Evolutionary conservation across 2,797 vertebrate species (phyloP), one percentile per base, ranked within the genome.

Genomic region (Falco novaeseelandiae): DNA sequence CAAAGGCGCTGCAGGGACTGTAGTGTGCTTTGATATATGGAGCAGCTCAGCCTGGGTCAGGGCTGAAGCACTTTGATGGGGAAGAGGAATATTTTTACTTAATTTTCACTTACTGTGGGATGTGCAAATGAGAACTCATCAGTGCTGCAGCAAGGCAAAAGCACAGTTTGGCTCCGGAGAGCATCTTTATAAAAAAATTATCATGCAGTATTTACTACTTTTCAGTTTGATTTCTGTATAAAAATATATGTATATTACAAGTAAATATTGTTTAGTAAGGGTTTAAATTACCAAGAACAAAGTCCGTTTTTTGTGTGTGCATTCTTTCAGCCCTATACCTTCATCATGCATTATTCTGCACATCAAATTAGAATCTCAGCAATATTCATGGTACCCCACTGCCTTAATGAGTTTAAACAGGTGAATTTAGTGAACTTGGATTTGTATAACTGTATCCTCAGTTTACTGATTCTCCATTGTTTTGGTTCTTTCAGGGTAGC

Each of bases 371-470:
- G 38, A 74, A 74, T 65, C 69, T 93, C 79, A 86, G 54, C 13
- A 67, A 67, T 34, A 67, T 61, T 80, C 52, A 71, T 38, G 34
- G 49, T 59, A 82, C 8, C 10, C 26, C 52, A 40, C 29, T 55
- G 83, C 62, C 57, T 88, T 81, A 40, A 78, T 26, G 49, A 85
- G 71, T 89, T 91, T 81, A n/a, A 94, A 78, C 20, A 76, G 69
- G 59, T 34, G 26, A 90, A 87, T 95, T 90, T 57, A 42, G 18
- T 38, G 40, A 70, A 55, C 27, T 73, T 70, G 61, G 42, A 54
- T 63, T 62, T 54, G 21, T 63, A 69, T 46, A 63, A 30, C 0
- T 52, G 52, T 90, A 32, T 51, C 54, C 19, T 70, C 23, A 38
- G 11, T 72, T 89, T 86, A 27, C 42, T 83, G 54, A 38, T 74